phyloP scores from a whole-genome alignment of 2,888 invertebrate genomes.

The Apeira syringaria region DNA sequence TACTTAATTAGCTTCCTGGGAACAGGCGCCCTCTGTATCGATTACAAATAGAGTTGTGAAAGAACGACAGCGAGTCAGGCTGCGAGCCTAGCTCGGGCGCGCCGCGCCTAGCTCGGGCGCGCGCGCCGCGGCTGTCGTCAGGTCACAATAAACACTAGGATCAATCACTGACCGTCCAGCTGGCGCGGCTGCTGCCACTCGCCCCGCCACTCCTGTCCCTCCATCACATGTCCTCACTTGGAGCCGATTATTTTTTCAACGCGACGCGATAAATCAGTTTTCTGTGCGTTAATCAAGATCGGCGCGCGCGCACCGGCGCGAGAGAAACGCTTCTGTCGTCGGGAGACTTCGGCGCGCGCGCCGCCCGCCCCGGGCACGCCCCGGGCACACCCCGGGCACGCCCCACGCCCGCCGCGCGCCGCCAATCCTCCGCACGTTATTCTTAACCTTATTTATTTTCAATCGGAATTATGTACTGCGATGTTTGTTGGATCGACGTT shows the following conservation, averaged over 20 bases:
- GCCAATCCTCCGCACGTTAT: conserved; percentile 46
- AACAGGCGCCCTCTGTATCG: too few relatives aligned
- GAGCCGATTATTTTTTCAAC: conserved; percentile 79
- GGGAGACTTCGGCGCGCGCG: conserved; percentile 84
- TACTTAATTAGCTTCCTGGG: too few relatives aligned
- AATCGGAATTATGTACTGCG: conserved; percentile 56
- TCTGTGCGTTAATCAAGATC: conserved; percentile 68
- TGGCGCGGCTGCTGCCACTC: conserved; percentile 75
- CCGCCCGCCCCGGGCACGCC: conserved; percentile 53
- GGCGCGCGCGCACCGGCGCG: conserved; percentile 74
- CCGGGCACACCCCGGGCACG: conserved; percentile 36
- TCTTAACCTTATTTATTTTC: conserved; percentile 56
- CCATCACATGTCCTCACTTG: conserved; percentile 74
- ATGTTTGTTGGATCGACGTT: conserved; percentile 45
- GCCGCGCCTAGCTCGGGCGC: too few relatives aligned
- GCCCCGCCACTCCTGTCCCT: conserved; percentile 78
- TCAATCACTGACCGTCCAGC: conserved; percentile 72
- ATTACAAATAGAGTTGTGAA: too few relatives aligned
- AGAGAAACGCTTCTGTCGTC: conserved; percentile 88
- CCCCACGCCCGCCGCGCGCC: conserved; percentile 43
- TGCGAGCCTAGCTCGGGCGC: background rate
- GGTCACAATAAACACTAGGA: conserved; percentile 37
- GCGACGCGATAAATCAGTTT: conserved; percentile 81
- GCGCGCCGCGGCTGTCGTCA: conserved; percentile 20
- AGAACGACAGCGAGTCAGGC: too few relatives aligned